These are phyloP conservation scores for Drosophila anomelani DNA, from an alignment of 2,888 invertebrate genomes.

Conservation along the genomic window DNA sequence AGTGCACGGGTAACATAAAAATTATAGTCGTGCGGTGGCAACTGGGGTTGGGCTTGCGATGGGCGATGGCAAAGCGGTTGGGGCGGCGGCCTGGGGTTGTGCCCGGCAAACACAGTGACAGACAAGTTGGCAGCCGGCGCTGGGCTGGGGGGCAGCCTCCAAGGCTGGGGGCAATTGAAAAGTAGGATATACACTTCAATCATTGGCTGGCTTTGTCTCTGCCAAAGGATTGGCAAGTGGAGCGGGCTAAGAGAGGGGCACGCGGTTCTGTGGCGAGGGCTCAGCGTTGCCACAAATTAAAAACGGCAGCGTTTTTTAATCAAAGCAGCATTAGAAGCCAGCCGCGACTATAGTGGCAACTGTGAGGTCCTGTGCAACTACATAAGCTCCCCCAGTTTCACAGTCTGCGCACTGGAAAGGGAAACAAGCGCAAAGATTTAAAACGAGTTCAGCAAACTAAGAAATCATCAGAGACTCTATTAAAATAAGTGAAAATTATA, in stretches of 20 bases:
- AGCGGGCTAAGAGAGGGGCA: conserved; percentile 10
- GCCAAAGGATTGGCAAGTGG: conserved; percentile 48
- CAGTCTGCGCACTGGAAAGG: background rate
- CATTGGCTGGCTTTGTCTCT: conserved; percentile 63
- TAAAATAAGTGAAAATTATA: background rate
- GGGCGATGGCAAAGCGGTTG: background rate
- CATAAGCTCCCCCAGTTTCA: conserved; percentile 29
- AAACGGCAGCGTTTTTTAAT: conserved; percentile 77
- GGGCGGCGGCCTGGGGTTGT: conserved; percentile 5
- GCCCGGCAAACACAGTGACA: conserved; percentile 57
- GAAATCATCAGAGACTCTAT: background rate
- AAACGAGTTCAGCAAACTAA: background rate
- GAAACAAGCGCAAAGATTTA: background rate
- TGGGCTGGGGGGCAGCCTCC: conserved; percentile 34
- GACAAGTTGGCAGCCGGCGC: conserved; percentile 41
- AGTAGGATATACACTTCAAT: conserved; percentile 70
- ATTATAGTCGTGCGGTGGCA: conserved; percentile 68
- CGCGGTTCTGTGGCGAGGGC: conserved; percentile 33
- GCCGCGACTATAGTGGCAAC: conserved; percentile 21
- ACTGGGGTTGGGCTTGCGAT: conserved; percentile 19
- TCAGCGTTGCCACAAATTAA: conserved; percentile 75
- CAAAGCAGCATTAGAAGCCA: conserved; percentile 74
- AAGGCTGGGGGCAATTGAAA: conserved; percentile 76
- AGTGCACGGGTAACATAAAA: conserved; percentile 80
- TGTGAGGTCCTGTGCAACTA: conserved; percentile 8